Evolutionary conservation across 2,113 vertebrate species (phyloP).

Genomic region (Podocnemis expansa): DNA sequence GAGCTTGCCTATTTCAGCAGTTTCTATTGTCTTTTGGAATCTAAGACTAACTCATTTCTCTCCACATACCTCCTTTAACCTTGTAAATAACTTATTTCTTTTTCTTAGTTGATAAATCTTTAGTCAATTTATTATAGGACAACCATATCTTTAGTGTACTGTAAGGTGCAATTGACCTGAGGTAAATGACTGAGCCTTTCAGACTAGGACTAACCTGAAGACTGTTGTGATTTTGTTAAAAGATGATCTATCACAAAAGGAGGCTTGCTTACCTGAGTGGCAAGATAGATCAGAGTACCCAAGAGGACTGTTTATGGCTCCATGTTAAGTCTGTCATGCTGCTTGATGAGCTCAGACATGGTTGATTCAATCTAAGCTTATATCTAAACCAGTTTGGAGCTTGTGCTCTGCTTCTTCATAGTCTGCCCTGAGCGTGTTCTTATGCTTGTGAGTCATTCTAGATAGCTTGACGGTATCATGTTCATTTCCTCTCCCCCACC

Average conservation of each 20-base stretch:
- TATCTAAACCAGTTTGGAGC: background rate
- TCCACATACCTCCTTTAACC: no score
- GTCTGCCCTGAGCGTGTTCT: background rate
- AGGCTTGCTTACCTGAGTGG: background rate
- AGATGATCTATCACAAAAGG: background rate
- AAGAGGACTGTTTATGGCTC: background rate
- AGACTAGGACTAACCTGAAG: background rate
- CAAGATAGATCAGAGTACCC: background rate
- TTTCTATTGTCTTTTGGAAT: background rate
- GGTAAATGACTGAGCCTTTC: background rate
- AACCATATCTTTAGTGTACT: background rate
- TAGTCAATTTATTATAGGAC: background rate
- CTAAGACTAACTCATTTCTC: background rate
- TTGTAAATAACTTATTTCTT: background rate
- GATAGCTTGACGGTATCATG: background rate
- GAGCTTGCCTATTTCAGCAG: background rate
- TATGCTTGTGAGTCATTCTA: background rate
- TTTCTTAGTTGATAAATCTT: background rate
- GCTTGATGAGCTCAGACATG: background rate
- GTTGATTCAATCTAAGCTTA: background rate
- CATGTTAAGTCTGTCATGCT: background rate
- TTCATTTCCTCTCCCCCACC: rapidly evolving
- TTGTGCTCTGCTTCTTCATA: background rate
- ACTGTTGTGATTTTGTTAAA: background rate
- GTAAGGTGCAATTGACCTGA: background rate